Percentiles rank a stretch among this genome's conserved stretches.
phyloP scores from a whole-genome alignment of 2,888 invertebrate genomes.

The Oscheius sp. region DNA sequence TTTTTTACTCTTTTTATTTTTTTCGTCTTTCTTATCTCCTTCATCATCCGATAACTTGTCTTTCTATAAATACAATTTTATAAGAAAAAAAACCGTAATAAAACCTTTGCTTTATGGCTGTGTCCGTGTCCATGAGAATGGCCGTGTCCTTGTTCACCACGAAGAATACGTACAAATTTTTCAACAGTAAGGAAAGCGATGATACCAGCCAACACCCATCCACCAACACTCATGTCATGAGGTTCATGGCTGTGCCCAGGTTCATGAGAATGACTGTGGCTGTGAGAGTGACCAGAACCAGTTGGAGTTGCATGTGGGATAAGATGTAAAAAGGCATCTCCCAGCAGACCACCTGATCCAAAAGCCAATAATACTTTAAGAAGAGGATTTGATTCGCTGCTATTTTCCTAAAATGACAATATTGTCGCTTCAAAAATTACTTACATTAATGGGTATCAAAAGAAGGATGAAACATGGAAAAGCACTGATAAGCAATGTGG shows the following conservation, averaged over 20 bases:
- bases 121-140: constrained; percentile 76
- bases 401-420: constrained; percentile 58
- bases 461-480: constrained; percentile 93
- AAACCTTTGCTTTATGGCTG: constrained; percentile 36
- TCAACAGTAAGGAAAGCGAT: constrained; percentile 79
- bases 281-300: constrained; percentile 79
- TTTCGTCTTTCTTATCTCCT: constrained; percentile 36
- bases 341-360: constrained; percentile 91
- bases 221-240: constrained; percentile 87
- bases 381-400: constrained; percentile 63
- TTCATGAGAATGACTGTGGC: constrained; percentile 55
- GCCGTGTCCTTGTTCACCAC: constrained; percentile 80
- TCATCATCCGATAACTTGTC: constrained; percentile 43
- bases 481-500: constrained; percentile 92
- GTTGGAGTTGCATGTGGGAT: constrained; percentile 89
- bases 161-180: constrained; percentile 88
- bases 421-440: background rate
- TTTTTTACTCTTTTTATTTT: constrained; percentile 36
- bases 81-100: no score
- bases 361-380: constrained; percentile 82
- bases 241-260: constrained; percentile 53
- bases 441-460: constrained; percentile 86
- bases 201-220: constrained; percentile 84
- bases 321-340: constrained; percentile 97
- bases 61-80: constrained; percentile 14